Conservation (phyloP, 2,113 vertebrate genomes). For the Phaethornis superciliosus region DNA sequence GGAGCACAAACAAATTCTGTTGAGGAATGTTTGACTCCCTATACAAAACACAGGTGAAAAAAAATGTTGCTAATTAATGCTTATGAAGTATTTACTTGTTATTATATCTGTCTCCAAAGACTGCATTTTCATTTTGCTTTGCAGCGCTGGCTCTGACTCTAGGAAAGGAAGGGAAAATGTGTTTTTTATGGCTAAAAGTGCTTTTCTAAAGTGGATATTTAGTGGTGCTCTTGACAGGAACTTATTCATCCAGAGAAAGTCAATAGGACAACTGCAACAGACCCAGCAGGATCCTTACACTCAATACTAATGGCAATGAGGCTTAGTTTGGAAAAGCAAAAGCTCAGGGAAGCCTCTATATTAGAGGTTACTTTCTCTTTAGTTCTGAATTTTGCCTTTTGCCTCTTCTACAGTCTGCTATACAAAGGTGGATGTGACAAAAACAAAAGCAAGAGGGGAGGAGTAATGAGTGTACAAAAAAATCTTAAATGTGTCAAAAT, state of each 20-base stretch:
- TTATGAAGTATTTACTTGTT: constrained; percentile 63
- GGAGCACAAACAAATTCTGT: not conserved
- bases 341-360: not conserved
- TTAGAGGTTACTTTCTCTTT: not conserved
- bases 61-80: constrained; percentile 49
- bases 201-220: constrained; percentile 66
- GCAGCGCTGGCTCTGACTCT: not conserved
- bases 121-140: constrained; percentile 43
- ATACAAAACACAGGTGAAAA: constrained; percentile 26
- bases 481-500: not conserved
- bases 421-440: not conserved
- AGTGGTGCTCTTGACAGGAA: constrained; percentile 56
- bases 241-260: constrained; percentile 60
- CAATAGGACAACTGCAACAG: constrained; percentile 59
- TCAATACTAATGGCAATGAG: constrained; percentile 23
- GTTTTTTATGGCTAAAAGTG: constrained; percentile 48
- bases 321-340: constrained; percentile 20
- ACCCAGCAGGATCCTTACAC: constrained; percentile 26
- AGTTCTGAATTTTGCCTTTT: not conserved
- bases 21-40: not conserved
- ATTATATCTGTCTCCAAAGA: constrained; percentile 49
- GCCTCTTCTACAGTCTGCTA: not conserved
- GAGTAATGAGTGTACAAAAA: not conserved
- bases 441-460: not conserved
- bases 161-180: constrained; percentile 40